Conservation (phyloP, 64 coral and sea anemone genomes). For the Dendrophyllia cribrosa region DNA sequence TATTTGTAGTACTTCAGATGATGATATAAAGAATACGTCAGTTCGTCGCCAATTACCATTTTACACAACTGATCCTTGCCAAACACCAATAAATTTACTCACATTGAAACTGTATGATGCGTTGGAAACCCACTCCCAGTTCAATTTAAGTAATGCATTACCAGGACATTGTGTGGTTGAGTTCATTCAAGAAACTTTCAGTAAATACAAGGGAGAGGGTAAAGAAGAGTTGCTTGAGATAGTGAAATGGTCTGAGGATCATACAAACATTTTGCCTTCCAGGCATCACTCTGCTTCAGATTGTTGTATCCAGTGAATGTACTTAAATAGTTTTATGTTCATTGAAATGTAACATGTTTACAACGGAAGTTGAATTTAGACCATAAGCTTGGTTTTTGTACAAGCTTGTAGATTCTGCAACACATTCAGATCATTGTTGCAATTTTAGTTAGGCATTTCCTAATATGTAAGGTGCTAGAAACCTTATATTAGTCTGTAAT, state of each 20-base stretch:
- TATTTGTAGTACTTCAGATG: not conserved
- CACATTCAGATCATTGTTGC: no score
- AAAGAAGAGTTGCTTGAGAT: not conserved
- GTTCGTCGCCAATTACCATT: not conserved
- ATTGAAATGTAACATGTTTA: no score
- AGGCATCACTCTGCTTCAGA: not conserved
- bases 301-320: not conserved
- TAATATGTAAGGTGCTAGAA: no score
- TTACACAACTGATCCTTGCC: not conserved
- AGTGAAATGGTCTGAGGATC: not conserved
- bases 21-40: not conserved
- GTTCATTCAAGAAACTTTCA: not conserved
- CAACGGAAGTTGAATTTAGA: no score
- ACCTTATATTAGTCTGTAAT: no score
- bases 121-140: not conserved
- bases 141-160: conserved; percentile 12
- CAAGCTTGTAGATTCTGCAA: no score
- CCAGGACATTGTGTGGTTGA: not conserved
- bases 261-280: not conserved
- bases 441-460: no score
- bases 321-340: no score
- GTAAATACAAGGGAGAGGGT: not conserved
- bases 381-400: no score
- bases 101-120: conserved; percentile 27
- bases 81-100: not conserved